Conservation (phyloP, 1,140 invertebrate species). For the Thaumetopoea pityocampa region DNA sequence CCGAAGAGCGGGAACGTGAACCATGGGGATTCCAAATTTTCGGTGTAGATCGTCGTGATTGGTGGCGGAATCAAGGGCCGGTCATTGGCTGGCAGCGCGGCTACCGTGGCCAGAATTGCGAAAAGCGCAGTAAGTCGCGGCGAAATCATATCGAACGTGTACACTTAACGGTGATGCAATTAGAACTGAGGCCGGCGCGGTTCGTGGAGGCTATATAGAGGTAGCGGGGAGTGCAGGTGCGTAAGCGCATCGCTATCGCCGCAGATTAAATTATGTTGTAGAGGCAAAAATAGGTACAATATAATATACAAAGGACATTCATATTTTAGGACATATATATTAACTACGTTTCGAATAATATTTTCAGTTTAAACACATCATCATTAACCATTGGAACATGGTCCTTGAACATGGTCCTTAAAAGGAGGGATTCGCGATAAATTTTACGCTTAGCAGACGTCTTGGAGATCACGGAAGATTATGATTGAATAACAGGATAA, state of each 20-base stretch:
- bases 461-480: too few species aligned
- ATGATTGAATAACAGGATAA: too few species aligned
- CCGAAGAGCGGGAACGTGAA: conserved; percentile 52
- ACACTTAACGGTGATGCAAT: conserved; percentile 30
- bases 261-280: conserved; percentile 30
- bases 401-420: not conserved
- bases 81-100: conserved; percentile 43
- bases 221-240: conserved; percentile 39
- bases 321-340: not conserved
- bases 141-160: conserved; percentile 55
- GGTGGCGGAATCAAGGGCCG: conserved; percentile 33
- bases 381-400: too few species aligned
- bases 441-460: too few species aligned
- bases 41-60: conserved; percentile 40
- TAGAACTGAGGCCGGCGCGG: conserved; percentile 55
- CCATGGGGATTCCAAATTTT: conserved; percentile 54
- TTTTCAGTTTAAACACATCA: too few species aligned
- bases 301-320: not conserved
- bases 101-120: conserved; percentile 38
- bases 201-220: conserved; percentile 60
- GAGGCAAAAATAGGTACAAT: conserved; percentile 21
- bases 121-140: conserved; percentile 45
- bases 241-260: conserved; percentile 48
- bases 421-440: too few species aligned
- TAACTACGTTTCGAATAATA: too few species aligned